Evolutionary conservation across 2,797 vertebrate genomes (phyloP), one percentile per base, ranked within the genome.

Genomic region (Ctenopoma multispine): DNA sequence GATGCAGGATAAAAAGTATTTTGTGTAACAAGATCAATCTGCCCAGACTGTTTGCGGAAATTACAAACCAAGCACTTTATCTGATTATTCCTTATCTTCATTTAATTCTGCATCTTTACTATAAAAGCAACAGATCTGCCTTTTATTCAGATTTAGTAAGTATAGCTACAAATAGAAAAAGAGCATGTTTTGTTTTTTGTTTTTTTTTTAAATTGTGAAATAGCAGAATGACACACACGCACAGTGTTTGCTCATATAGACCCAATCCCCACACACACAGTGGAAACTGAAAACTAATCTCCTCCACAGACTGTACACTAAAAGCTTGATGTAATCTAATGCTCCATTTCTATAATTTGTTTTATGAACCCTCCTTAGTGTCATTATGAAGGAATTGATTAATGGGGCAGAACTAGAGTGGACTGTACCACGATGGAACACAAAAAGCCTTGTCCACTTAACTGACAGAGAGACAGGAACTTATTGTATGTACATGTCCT

Each of bases 241-340:
- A 63, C 20, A 68, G 15, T 18, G 31, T 38, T 66, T 13, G 3
- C 31, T 24, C 53, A 46, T 20, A n/a, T 11, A 31, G 1, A 60
- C 58, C 51, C 38, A 3, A 3, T 23, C 29, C 59, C 20, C 14
- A 53, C 31, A 40, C 31, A 63, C 20, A 53, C 23, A 40, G 68
- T 73, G 73, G 82, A 86, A 87, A 86, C 47, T 66, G 72, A 84
- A 85, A 85, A 78, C 79, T 66, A 79, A 89, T 86, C 77, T 75
- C 82, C 64, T 61, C 71, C 47, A 73, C 69, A 77, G 80, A 57
- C 65, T 27, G 60, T 44, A 59, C 69, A 79, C 78, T 87, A 87
- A 88, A 87, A 90, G 86, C 84, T 75, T 80, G 72, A 87, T 80
- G 79, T 89, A 91, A 93, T 90, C 77, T 69, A 82, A 88, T 64